phyloP scores from a whole-genome alignment of 1,140 invertebrate genomes.

The Euglossa dilemma region DNA sequence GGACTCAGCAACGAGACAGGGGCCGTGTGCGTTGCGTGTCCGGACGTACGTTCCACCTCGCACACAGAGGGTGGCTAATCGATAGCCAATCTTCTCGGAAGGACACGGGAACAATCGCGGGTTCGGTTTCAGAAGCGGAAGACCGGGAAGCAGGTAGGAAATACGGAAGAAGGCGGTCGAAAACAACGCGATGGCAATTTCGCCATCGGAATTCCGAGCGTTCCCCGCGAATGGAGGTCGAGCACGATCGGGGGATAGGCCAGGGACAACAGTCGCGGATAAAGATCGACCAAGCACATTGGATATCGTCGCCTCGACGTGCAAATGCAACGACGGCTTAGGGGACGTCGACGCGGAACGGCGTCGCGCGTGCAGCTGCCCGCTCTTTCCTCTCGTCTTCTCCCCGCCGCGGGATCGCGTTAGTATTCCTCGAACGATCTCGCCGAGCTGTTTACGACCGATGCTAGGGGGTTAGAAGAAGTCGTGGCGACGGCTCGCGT shows the following conservation, averaged over 20 bases:
- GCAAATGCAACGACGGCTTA: neutral
- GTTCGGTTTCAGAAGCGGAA: neutral
- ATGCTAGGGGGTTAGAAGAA: neutral
- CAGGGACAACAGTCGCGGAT: neutral
- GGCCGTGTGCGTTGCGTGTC: too few relatives aligned
- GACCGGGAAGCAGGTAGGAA: neutral
- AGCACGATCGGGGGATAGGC: neutral
- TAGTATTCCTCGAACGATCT: neutral
- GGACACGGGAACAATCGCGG: constrained; percentile 34
- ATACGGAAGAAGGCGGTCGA: neutral
- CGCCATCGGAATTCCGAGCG: constrained; percentile 70
- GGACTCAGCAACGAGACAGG: neutral
- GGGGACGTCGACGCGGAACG: neutral
- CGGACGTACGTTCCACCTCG: too few relatives aligned
- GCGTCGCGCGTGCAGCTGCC: neutral
- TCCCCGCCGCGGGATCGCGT: neutral
- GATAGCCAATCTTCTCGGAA: constrained; percentile 50
- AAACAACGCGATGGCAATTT: constrained; percentile 43
- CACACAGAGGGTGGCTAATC: constrained; percentile 7
- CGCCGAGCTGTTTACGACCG: too few relatives aligned
- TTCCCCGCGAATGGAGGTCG: constrained; percentile 73
- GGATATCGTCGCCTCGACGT: neutral
- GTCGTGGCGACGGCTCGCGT: too few relatives aligned
- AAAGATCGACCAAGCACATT: neutral
- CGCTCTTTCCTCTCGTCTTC: neutral